Percentiles rank a stretch among this genome's conserved stretches.
Conservation (phyloP, 2,888 invertebrate species). For the Cremastinae sp. region DNA sequence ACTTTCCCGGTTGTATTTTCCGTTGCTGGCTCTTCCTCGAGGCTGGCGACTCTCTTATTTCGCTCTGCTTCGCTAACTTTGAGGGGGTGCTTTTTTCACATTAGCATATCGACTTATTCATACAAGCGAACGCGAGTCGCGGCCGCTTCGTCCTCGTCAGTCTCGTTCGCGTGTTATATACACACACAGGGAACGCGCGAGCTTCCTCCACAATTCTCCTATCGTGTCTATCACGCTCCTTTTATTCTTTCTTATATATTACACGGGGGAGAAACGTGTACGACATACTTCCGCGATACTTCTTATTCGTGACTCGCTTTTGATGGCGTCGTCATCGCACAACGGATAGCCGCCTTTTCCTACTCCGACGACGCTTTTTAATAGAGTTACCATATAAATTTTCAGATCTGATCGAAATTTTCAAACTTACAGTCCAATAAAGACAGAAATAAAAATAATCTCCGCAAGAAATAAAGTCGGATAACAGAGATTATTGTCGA, state of each 20-base stretch:
- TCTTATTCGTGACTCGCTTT: constrained; percentile 54
- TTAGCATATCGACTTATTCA: constrained; percentile 79
- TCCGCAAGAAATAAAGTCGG: too few relatives aligned
- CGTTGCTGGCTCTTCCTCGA: constrained; percentile 43
- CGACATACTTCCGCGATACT: constrained; percentile 57
- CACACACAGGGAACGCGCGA: too few relatives aligned
- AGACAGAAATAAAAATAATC: too few relatives aligned
- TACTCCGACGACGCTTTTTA: too few relatives aligned
- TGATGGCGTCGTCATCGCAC: constrained; percentile 52
- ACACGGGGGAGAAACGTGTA: constrained; percentile 48
- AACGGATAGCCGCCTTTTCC: constrained; percentile 34
- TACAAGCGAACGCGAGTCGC: constrained; percentile 68
- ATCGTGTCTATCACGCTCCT: too few relatives aligned
- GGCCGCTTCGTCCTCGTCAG: constrained; percentile 33
- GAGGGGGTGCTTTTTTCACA: constrained; percentile 70
- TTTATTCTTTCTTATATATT: constrained; percentile 8
- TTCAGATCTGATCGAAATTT: too few relatives aligned
- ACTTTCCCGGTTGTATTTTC: too few relatives aligned
- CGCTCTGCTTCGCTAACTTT: constrained; percentile 71
- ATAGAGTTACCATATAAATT: too few relatives aligned
- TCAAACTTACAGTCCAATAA: too few relatives aligned
- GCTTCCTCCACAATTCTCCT: too few relatives aligned
- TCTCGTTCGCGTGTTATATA: constrained; percentile 40
- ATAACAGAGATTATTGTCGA: too few relatives aligned
- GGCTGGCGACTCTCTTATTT: constrained; percentile 70